Conservation (phyloP, 2,888 invertebrate species). For the Cephalotes varians region DNA sequence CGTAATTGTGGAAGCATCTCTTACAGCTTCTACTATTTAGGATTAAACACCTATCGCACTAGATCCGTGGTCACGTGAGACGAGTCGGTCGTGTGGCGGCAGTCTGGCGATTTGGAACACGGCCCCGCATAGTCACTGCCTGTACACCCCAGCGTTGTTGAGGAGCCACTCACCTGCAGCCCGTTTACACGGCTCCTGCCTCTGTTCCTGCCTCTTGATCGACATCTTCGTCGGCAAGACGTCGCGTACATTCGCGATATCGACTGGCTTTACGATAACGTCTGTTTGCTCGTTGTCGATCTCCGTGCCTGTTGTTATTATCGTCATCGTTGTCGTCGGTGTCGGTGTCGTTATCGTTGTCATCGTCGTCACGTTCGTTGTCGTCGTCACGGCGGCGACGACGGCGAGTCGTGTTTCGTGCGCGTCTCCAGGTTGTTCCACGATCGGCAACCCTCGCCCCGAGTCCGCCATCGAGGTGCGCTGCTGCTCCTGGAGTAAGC, state of each 20-base stretch:
- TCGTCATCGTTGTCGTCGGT: constrained; percentile 55
- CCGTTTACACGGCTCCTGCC: constrained; percentile 74
- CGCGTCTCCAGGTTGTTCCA: constrained; percentile 67
- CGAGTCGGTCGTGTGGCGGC: constrained; percentile 33
- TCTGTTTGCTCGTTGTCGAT: constrained; percentile 24
- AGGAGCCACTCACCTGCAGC: constrained; percentile 83
- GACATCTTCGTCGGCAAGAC: constrained; percentile 49
- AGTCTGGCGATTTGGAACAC: constrained; percentile 77
- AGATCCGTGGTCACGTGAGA: constrained; percentile 43
- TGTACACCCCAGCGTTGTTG: constrained; percentile 81
- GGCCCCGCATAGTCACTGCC: constrained; percentile 77
- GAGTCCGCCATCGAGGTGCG: constrained; percentile 88
- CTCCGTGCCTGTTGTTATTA: constrained; percentile 35
- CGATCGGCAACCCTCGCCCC: constrained; percentile 81
- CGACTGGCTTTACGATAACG: constrained; percentile 54
- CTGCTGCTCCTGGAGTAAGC: constrained; percentile 85
- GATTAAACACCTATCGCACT: constrained; percentile 49
- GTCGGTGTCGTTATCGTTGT: constrained; percentile 30
- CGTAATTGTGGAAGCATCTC: not conserved
- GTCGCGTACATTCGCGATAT: constrained; percentile 40
- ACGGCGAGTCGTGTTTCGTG: constrained; percentile 61
- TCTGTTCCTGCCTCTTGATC: constrained; percentile 61
- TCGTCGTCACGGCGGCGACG: constrained; percentile 32
- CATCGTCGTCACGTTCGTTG: constrained; percentile 41
- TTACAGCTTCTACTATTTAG: constrained; percentile 38